Evolutionary conservation across 2,888 invertebrate genomes (phyloP).

Genomic region (Meteorus colon): DNA sequence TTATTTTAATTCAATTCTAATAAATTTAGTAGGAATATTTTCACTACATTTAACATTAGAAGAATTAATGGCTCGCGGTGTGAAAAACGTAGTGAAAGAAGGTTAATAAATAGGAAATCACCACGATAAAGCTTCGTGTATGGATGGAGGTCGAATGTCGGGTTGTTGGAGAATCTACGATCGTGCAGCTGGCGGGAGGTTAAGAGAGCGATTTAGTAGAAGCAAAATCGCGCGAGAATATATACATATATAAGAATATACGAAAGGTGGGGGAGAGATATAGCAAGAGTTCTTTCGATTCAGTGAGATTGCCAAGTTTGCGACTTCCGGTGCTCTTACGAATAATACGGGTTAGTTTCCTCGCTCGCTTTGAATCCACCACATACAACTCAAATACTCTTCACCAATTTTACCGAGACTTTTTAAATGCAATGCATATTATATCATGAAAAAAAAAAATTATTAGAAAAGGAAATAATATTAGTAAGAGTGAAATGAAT

Average conservation of each 20-base stretch:
- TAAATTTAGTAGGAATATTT: not conserved
- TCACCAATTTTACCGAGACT: not conserved
- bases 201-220: not conserved
- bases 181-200: conserved; percentile 4
- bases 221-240: not conserved
- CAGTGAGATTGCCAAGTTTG: conserved; percentile 40
- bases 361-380: not conserved
- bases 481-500: not conserved
- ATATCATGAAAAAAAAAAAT: not conserved
- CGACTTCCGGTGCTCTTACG: conserved; percentile 23
- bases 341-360: conserved; percentile 12
- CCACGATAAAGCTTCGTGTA: conserved; percentile 22
- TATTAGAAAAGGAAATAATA: not conserved
- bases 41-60: not conserved
- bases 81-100: conserved; percentile 9
- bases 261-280: not conserved
- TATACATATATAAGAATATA: not conserved
- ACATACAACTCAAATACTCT: conserved; percentile 1
- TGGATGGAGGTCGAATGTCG: conserved; percentile 28
- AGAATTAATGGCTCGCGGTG: conserved; percentile 2
- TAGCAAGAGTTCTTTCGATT: conserved; percentile 12
- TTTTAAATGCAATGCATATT: conserved; percentile 16
- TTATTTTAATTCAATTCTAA: not conserved
- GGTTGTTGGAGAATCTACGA: not conserved
- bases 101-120: conserved; percentile 37